A percentile compares a stretch with the other conserved stretches of the same genome.
These are phyloP conservation scores for Stegodyphus mimosarum DNA, from an alignment of 1,140 invertebrate genomes.

Conservation along the genomic window DNA sequence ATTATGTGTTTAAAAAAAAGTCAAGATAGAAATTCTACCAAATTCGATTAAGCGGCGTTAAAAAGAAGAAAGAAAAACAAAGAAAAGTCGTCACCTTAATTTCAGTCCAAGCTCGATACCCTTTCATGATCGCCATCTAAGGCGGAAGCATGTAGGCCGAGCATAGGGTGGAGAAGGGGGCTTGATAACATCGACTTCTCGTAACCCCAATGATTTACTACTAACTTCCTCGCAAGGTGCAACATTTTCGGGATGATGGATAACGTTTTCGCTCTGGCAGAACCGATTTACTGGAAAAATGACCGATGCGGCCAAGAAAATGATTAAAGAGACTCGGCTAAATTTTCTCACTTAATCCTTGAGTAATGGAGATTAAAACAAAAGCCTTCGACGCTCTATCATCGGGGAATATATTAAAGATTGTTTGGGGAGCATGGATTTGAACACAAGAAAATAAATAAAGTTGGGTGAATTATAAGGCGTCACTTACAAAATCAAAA, in stretches of 20 bases:
- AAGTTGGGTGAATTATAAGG: too few species aligned
- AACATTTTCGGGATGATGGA: not conserved
- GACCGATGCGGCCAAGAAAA: constrained; percentile 26
- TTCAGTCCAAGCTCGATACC: not conserved
- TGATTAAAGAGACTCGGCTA: constrained; percentile 16
- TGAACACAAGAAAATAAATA: too few species aligned
- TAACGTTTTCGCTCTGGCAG: not conserved
- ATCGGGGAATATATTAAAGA: too few species aligned
- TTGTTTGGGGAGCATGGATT: too few species aligned
- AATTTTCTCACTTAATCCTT: constrained; percentile 34
- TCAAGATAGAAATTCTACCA: too few species aligned
- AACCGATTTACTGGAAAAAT: constrained; percentile 53
- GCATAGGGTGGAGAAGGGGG: not conserved
- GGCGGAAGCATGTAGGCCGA: not conserved
- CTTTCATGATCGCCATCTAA: not conserved
- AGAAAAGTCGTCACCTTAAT: not conserved
- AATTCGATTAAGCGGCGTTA: not conserved
- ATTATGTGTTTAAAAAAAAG: too few species aligned
- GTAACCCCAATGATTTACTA: constrained; percentile 52
- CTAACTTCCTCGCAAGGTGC: not conserved
- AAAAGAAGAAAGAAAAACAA: not conserved
- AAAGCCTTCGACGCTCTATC: not conserved
- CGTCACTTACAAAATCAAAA: too few species aligned
- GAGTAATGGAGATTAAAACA: constrained; percentile 50
- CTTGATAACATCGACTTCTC: constrained; percentile 48